These are phyloP conservation scores for Diabrotica undecimpunctata DNA, from an alignment of 1,140 invertebrate genomes.

Conservation along the genomic window DNA sequence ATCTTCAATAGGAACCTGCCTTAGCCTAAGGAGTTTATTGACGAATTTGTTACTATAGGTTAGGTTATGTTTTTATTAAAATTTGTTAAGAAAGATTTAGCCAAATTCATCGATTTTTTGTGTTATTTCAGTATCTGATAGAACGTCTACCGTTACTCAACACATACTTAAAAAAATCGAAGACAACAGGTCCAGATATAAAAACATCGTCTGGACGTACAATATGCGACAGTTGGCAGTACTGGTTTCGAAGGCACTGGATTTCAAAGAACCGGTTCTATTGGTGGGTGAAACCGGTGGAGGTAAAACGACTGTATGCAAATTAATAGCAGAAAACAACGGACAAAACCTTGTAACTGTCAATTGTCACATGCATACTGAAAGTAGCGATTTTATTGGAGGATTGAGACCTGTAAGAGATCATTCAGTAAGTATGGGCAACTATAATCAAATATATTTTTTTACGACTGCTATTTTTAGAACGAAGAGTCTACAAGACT, in stretches of 20 bases:
- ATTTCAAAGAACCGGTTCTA: conserved; percentile 91
- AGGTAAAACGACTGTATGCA: conserved; percentile 97
- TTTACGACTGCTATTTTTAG: conserved; percentile 23
- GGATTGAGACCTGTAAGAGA: conserved; percentile 86
- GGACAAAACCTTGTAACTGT: conserved; percentile 69
- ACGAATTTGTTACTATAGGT: no score
- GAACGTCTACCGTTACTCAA: conserved; percentile 75
- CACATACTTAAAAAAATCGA: conserved; percentile 67
- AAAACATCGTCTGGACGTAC: conserved; percentile 90
- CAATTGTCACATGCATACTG: conserved; percentile 99
- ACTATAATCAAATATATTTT: neutral
- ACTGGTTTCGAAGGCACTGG: conserved; percentile 83
- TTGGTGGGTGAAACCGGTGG: conserved; percentile 97
- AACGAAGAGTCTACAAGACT: conserved; percentile 53
- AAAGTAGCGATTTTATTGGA: conserved; percentile 96
- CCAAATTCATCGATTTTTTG: neutral
- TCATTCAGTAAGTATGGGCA: conserved; percentile 42
- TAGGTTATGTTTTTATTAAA: no score
- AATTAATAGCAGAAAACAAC: conserved; percentile 73
- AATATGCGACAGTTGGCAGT: conserved; percentile 88
- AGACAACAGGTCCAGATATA: conserved; percentile 57
- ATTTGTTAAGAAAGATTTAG: no score
- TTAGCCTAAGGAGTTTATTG: no score
- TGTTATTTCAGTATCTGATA: conserved; percentile 52
- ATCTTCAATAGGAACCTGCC: no score